A percentile compares a stretch with the other conserved stretches of the same genome.
phyloP scores from a whole-genome alignment of 2,888 invertebrate species.

The Operophtera brumata region DNA sequence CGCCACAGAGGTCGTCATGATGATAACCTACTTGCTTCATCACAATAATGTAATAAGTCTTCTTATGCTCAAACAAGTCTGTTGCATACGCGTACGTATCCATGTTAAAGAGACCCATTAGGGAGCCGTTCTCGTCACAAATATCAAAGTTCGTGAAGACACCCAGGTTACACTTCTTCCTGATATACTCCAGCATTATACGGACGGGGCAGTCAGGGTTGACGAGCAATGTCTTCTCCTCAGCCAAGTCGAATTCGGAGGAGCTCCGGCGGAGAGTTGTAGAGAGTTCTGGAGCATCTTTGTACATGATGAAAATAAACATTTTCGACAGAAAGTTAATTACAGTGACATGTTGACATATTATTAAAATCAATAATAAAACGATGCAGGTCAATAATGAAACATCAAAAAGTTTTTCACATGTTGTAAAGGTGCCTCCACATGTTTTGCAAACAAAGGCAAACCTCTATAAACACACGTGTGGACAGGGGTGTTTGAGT shows the following conservation, averaged over 20 bases:
- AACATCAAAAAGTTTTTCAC: too few relatives aligned
- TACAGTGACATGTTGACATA: neutral
- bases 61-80: conserved; percentile 58
- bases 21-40: conserved; percentile 44
- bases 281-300: conserved; percentile 57
- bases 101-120: conserved; percentile 54
- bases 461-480: too few relatives aligned
- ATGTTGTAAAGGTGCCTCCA: too few relatives aligned
- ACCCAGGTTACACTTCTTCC: conserved; percentile 63
- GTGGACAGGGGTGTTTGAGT: too few relatives aligned
- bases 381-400: too few relatives aligned
- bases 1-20: too few relatives aligned
- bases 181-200: conserved; percentile 68
- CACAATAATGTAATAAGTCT: conserved; percentile 63
- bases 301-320: conserved; percentile 63
- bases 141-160: conserved; percentile 60
- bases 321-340: conserved; percentile 34
- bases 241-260: conserved; percentile 40
- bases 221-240: conserved; percentile 60
- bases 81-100: conserved; percentile 59
- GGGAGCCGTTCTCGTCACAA: conserved; percentile 53
- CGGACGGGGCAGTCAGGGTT: conserved; percentile 66
- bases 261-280: conserved; percentile 7
- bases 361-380: too few relatives aligned
- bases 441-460: too few relatives aligned